Conservation (phyloP, 2,888 invertebrate genomes). For the Lepetodrilus schrolli region DNA sequence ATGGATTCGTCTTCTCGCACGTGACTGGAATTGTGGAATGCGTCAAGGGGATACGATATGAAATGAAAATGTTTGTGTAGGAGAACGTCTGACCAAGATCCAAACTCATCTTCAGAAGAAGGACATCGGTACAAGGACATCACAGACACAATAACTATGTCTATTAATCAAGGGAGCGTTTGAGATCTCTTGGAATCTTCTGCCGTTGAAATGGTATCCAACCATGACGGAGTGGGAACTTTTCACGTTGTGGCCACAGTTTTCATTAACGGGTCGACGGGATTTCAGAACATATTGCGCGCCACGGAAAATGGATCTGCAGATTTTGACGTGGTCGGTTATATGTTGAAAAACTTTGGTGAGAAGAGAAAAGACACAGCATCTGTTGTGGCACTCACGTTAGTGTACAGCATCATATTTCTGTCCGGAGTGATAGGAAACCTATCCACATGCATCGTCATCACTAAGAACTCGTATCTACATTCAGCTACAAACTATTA, state of each 20-base stretch:
- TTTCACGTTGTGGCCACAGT: constrained; percentile 1
- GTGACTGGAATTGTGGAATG: too few species aligned
- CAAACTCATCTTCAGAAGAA: too few species aligned
- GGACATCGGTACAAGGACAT: too few species aligned
- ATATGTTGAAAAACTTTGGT: constrained; percentile 23
- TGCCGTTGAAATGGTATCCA: constrained; percentile 1
- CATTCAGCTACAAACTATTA: constrained; percentile 94
- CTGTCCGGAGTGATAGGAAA: constrained; percentile 87
- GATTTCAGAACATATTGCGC: not conserved
- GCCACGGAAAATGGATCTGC: not conserved
- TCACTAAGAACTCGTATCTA: constrained; percentile 85
- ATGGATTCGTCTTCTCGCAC: too few species aligned
- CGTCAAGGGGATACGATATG: too few species aligned
- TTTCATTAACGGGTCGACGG: not conserved
- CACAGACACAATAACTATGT: too few species aligned
- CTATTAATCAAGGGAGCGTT: too few species aligned
- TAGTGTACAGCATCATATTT: constrained; percentile 39
- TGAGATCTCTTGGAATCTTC: too few species aligned
- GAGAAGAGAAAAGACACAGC: constrained; percentile 30
- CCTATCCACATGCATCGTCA: constrained; percentile 87
- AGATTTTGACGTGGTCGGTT: constrained; percentile 21
- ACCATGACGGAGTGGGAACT: not conserved
- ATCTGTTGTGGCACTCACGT: constrained; percentile 28
- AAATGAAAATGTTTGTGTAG: too few species aligned
- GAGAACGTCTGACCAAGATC: too few species aligned